Evolutionary conservation across 2,113 vertebrate species (phyloP).

Genomic region (Melanotaenia duboulayi): DNA sequence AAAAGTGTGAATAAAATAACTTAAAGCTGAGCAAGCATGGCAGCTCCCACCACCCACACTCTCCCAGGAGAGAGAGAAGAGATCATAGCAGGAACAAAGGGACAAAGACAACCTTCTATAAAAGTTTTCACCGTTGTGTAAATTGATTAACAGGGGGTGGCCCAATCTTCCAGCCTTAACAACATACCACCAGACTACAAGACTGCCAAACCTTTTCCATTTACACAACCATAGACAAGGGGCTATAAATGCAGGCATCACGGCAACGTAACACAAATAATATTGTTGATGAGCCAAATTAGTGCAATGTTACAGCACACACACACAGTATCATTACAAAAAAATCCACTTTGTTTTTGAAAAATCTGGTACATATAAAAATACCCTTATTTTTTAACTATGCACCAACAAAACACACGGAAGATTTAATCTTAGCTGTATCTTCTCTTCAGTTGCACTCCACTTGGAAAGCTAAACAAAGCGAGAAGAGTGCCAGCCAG

Average conservation of each 20-base stretch:
- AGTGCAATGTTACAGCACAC: slow-evolving; percentile 34
- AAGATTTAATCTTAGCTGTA: slow-evolving; percentile 63
- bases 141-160: slow-evolving; percentile 82
- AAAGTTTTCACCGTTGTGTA: slow-evolving; percentile 79
- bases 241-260: slow-evolving; percentile 47
- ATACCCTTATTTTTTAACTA: slow-evolving; percentile 55
- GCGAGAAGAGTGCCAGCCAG: slow-evolving; percentile 69
- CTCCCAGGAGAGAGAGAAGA: slow-evolving; percentile 75
- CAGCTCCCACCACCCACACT: slow-evolving; percentile 79
- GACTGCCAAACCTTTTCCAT: slow-evolving; percentile 62
- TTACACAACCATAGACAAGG: slow-evolving; percentile 31
- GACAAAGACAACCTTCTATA: slow-evolving; percentile 79
- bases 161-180: slow-evolving; percentile 62
- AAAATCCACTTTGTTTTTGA: not conserved
- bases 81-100: slow-evolving; percentile 78
- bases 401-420: slow-evolving; percentile 41
- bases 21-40: slow-evolving; percentile 82
- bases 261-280: slow-evolving; percentile 41
- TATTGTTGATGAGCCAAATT: slow-evolving; percentile 50
- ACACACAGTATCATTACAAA: slow-evolving; percentile 13
- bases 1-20: slow-evolving; percentile 86
- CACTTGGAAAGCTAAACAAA: slow-evolving; percentile 75
- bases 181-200: slow-evolving; percentile 57
- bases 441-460: slow-evolving; percentile 65
- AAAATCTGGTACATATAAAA: slow-evolving; percentile 33